Evolutionary conservation across 2,113 vertebrate genomes (phyloP).

Genomic region (Mastomys coucha): DNA sequence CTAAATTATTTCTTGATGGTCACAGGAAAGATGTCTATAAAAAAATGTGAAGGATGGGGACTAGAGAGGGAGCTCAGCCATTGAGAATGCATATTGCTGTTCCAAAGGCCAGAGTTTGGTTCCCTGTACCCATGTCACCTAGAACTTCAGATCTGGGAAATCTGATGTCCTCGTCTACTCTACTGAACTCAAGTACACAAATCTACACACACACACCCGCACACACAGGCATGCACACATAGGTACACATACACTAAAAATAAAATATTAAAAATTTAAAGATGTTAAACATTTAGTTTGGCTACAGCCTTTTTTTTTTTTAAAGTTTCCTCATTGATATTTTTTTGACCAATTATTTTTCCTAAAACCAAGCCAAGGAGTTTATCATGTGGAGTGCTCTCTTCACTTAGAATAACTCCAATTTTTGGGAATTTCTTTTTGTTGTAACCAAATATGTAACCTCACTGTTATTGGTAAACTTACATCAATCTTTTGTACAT

Average conservation of each 20-base stretch:
- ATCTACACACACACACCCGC: background rate
- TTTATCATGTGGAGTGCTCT: background rate
- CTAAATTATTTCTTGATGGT: background rate
- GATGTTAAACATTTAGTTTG: constrained; percentile 15
- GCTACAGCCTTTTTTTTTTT: background rate
- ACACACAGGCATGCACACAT: background rate
- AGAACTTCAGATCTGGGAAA: background rate
- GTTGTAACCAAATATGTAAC: background rate
- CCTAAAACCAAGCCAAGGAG: background rate
- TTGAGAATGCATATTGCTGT: background rate
- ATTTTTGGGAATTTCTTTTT: background rate
- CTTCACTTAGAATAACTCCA: background rate
- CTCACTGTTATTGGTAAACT: background rate
- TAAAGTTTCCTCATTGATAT: background rate
- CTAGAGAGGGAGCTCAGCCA: background rate
- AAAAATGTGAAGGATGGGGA: no score
- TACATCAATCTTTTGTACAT: background rate
- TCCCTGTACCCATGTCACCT: background rate
- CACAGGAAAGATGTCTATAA: background rate
- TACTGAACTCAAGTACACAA: background rate
- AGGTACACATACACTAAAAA: background rate
- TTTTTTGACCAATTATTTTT: background rate
- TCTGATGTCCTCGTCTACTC: background rate
- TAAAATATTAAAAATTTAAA: background rate
- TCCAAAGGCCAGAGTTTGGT: background rate